phyloP scores from a whole-genome alignment of 2,797 vertebrate genomes.

The Yasuhikotakia modesta region DNA sequence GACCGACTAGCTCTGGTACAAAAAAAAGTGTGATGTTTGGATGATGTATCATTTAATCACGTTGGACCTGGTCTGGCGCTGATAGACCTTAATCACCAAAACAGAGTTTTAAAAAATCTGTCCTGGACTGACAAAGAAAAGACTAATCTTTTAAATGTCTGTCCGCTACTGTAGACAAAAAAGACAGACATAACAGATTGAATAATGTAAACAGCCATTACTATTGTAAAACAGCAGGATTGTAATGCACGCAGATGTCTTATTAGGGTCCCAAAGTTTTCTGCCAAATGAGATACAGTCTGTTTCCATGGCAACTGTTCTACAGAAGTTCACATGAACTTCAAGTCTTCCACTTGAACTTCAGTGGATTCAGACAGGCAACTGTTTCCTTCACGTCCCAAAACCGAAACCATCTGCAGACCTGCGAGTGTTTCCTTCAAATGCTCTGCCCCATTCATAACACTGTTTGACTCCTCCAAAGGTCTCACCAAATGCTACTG shows the following conservation, averaged over 20 bases:
- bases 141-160: too few species aligned
- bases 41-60: too few species aligned
- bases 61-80: too few species aligned
- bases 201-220: background rate
- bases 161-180: too few species aligned
- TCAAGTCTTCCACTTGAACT: slow-evolving; percentile 36
- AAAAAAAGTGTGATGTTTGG: too few species aligned
- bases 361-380: background rate
- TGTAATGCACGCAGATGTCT: too few species aligned
- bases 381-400: slow-evolving; percentile 1
- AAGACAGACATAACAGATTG: too few species aligned
- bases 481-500: slow-evolving; percentile 4
- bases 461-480: background rate
- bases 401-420: slow-evolving; percentile 18
- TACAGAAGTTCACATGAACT: slow-evolving; percentile 9
- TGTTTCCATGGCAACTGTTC: background rate
- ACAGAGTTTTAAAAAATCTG: too few species aligned
- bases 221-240: background rate
- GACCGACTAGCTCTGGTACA: too few species aligned
- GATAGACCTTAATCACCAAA: too few species aligned
- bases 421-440: background rate
- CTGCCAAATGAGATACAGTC: slow-evolving; percentile 1
- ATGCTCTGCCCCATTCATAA: background rate
- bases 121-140: too few species aligned
- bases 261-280: background rate